phyloP scores from a whole-genome alignment of 2,113 vertebrate genomes.

The Rhynchomys soricoides region DNA sequence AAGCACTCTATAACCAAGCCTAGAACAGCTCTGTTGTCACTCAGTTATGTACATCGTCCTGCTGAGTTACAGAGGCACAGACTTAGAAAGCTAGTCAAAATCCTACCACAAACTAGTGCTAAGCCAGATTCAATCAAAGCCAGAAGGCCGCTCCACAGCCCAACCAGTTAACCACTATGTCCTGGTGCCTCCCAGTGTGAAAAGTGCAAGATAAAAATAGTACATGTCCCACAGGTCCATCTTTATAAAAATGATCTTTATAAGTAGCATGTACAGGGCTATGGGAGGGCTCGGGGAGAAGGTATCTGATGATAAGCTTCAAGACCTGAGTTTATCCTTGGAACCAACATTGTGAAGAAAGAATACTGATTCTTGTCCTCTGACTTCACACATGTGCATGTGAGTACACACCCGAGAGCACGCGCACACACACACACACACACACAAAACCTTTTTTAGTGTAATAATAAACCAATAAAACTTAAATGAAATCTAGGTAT shows the following conservation, averaged over 20 bases:
- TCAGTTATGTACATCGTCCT: neutral
- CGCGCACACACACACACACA: neutral
- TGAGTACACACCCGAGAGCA: neutral
- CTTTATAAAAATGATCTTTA: neutral
- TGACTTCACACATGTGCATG: neutral
- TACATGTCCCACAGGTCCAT: neutral
- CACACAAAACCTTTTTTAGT: neutral
- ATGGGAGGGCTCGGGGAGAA: neutral
- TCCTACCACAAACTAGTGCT: neutral
- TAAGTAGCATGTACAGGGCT: neutral
- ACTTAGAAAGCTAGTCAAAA: neutral
- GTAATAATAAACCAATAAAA: neutral
- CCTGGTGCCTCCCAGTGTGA: neutral
- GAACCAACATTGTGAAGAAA: neutral
- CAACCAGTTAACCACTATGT: neutral
- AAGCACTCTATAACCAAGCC: constrained; percentile 38
- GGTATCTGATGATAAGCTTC: neutral
- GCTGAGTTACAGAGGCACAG: constrained; percentile 10
- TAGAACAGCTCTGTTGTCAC: neutral
- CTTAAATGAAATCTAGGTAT: neutral
- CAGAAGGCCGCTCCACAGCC: neutral
- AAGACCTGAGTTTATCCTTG: neutral
- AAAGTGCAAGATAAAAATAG: neutral
- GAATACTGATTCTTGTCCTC: neutral
- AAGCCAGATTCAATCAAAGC: constrained; percentile 36